A percentile compares a stretch with the other conserved stretches of the same genome.
Evolutionary conservation across 1,140 invertebrate genomes (phyloP).

Genomic region (Nymphalis io): DNA sequence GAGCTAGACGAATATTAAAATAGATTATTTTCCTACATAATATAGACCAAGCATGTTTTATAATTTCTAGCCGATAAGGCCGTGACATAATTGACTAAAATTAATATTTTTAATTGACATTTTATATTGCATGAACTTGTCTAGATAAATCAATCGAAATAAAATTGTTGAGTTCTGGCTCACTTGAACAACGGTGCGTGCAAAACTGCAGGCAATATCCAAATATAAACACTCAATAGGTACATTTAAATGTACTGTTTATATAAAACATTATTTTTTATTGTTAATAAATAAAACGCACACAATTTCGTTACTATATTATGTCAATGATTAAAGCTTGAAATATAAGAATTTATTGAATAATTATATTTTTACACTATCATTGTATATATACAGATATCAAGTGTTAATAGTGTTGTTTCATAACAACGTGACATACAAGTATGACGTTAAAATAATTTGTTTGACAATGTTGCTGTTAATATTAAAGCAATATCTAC

Average conservation of each 20-base stretch:
- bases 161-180: background rate
- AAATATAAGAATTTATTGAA: constrained; percentile 1
- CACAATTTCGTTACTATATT: constrained; percentile 23
- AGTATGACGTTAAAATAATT: constrained; percentile 13
- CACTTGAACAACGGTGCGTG: background rate
- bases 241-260: background rate
- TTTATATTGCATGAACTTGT: background rate
- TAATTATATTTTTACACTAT: constrained; percentile 27
- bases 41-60: too few species aligned
- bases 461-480: constrained; percentile 26
- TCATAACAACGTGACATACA: background rate
- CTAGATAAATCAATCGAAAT: background rate
- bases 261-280: constrained; percentile 1
- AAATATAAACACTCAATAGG: background rate
- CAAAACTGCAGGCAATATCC: background rate
- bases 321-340: constrained; percentile 7
- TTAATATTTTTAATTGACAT: background rate
- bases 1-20: too few species aligned
- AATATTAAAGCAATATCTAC: constrained; percentile 18
- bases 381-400: constrained; percentile 19
- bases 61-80: too few species aligned
- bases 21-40: too few species aligned
- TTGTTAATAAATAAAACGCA: constrained; percentile 5
- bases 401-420: constrained; percentile 18
- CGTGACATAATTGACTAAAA: background rate